Base-by-base conservation (phyloP, 2,797 vertebrate species). In the Rhincodon typus region DNA sequence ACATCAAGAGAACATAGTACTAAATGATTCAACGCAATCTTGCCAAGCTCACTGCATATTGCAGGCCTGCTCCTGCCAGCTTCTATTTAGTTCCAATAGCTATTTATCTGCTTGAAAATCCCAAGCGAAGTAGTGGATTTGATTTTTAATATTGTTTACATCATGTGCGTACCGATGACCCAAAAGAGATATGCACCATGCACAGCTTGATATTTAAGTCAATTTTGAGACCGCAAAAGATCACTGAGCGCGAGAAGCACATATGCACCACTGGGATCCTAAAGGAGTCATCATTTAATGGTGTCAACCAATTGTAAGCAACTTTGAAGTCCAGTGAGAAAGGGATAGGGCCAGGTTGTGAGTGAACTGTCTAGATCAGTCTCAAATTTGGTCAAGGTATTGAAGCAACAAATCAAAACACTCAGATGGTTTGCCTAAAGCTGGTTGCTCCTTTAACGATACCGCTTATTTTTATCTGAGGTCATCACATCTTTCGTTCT, bases 111-210 rank as follows among this genome's bases (percentile, higher is more conserved):
- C 30, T 74, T 57, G 72, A 74, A 74, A 95, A 95, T 77, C 70
- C 42, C 94, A 94, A 94, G 70, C 21, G 70, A 74, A 95, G 30
- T 95, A 46, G 4, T 77, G 27, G 46, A 42, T 50, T 77, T 95
- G 94, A 74, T 74, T 77, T 95, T 77, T 95, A 77, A 95, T 77
- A 34, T 30, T 77, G 94, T 95, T 95, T 95, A 74, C 46, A 77
- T 57, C 57, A 50, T 46, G 67, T 3, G 15, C 72, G 46, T 74
- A 25, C 69, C 77, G 70, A 95, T 95, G 69, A 70, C 94, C 53
- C 69, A 95, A 74, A 77, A 95, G 46, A 50, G 50, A 53, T 21
- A 50, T 46, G 53, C 90, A 93, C 66, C n/a, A 42, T 66, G 66
- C 62, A 93, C 8, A 12, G 66, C n/a, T 69, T 25, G 46, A 69